Conservation (phyloP, 2,888 invertebrate species). For the Agriopis aurantiaria region DNA sequence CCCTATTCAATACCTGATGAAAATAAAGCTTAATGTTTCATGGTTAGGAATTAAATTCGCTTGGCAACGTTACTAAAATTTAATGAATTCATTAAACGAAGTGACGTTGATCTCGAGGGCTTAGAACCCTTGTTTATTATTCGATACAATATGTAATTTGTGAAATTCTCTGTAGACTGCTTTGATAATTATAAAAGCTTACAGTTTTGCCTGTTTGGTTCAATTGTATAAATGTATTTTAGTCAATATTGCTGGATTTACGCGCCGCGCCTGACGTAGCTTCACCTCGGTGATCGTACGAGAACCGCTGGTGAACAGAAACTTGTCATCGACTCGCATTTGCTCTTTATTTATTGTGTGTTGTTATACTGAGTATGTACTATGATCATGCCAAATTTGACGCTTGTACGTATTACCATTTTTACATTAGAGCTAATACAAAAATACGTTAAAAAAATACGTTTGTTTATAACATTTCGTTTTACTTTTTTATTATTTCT, state of each 20-base stretch:
- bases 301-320: too few species aligned
- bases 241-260: neutral
- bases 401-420: too few species aligned
- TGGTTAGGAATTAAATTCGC: neutral
- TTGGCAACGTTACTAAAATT: conserved; percentile 6
- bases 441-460: too few species aligned
- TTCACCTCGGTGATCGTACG: too few species aligned
- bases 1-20: neutral
- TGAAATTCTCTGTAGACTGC: conserved; percentile 24
- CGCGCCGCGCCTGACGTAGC: too few species aligned
- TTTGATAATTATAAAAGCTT: conserved; percentile 27
- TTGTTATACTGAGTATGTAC: too few species aligned
- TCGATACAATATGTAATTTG: conserved; percentile 36
- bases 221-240: neutral
- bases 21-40: neutral
- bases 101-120: conserved; percentile 27
- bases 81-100: conserved; percentile 33
- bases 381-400: too few species aligned
- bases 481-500: too few species aligned
- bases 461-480: too few species aligned
- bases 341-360: too few species aligned
- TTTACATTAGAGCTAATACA: too few species aligned
- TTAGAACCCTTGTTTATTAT: conserved; percentile 26
- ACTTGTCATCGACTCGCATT: too few species aligned
- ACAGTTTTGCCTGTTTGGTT: neutral